These are phyloP conservation scores for Tarsius wallacei DNA, from an alignment of 2,797 vertebrate species.

Conservation along the genomic window DNA sequence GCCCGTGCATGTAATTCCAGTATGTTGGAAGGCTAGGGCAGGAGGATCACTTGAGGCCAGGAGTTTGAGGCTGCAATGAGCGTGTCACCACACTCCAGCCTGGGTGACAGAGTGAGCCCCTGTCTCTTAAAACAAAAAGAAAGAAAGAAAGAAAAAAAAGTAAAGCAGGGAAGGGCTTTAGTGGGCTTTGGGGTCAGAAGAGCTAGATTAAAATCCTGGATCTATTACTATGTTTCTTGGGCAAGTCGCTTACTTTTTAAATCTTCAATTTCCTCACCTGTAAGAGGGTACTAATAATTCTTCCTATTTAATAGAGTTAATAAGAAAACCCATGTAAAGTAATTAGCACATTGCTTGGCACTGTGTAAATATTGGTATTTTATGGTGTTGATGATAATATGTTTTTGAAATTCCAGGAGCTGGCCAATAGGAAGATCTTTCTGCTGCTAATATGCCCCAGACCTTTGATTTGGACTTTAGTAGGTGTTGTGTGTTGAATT, in stretches of 20 bases:
- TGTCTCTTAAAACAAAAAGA: too few species aligned
- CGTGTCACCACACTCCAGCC: too few species aligned
- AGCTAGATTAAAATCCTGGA: background rate
- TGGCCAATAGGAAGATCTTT: background rate
- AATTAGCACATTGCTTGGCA: background rate
- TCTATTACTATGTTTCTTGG: background rate
- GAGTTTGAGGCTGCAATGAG: too few species aligned
- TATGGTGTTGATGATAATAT: background rate
- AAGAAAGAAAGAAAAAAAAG: too few species aligned
- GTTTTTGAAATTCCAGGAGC: background rate
- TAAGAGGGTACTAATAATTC: too few species aligned
- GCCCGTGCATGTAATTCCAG: too few species aligned
- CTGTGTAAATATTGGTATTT: background rate
- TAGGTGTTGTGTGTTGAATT: background rate
- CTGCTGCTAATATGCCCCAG: background rate
- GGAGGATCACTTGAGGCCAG: too few species aligned
- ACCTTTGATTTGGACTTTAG: background rate
- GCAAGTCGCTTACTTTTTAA: background rate
- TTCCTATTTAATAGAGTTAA: background rate
- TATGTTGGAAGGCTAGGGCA: too few species aligned
- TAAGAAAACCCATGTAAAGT: background rate
- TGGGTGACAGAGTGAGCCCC: too few species aligned
- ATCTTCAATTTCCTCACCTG: too few species aligned
- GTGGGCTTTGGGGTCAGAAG: conserved; percentile 12
- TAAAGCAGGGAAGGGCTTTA: background rate